phyloP scores from a whole-genome alignment of 2,797 vertebrate genomes.

The Danionella dracula region DNA sequence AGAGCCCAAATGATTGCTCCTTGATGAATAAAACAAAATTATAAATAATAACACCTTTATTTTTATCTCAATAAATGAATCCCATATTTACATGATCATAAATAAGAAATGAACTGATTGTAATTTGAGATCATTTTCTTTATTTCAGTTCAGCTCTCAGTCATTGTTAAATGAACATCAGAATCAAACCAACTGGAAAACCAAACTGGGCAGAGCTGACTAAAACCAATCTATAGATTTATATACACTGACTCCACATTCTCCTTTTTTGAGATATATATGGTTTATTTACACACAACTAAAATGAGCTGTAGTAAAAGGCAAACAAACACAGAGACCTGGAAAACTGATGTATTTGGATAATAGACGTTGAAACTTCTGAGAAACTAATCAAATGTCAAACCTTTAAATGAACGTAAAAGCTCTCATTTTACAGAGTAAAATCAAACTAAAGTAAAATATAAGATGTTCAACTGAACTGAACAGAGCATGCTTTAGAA shows the following conservation, averaged over 20 bases:
- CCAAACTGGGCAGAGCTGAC: conserved; percentile 48
- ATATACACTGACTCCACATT: conserved; percentile 57
- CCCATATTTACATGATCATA: too few species aligned
- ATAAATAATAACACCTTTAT: too few species aligned
- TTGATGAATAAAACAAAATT: too few species aligned
- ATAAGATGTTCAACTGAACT: too few species aligned
- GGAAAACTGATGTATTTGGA: conserved; percentile 5
- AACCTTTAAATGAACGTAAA: too few species aligned
- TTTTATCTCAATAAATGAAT: too few species aligned
- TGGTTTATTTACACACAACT: conserved; percentile 51
- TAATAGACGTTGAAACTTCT: conserved; percentile 15
- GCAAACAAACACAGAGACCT: conserved; percentile 24
- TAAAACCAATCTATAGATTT: conserved; percentile 58
- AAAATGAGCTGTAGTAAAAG: conserved; percentile 38
- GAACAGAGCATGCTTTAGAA: too few species aligned
- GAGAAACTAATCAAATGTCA: neutral
- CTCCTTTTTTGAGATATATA: conserved; percentile 21
- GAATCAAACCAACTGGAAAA: neutral
- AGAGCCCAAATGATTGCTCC: too few species aligned
- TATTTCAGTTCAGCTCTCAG: conserved; percentile 49
- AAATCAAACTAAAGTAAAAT: neutral
- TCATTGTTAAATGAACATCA: conserved; percentile 26
- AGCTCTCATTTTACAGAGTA: neutral
- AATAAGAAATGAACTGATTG: too few species aligned
- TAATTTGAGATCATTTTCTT: too few species aligned